Evolutionary conservation across 1,140 invertebrate species (phyloP).

Genomic region (Harlomillsia oculata): DNA sequence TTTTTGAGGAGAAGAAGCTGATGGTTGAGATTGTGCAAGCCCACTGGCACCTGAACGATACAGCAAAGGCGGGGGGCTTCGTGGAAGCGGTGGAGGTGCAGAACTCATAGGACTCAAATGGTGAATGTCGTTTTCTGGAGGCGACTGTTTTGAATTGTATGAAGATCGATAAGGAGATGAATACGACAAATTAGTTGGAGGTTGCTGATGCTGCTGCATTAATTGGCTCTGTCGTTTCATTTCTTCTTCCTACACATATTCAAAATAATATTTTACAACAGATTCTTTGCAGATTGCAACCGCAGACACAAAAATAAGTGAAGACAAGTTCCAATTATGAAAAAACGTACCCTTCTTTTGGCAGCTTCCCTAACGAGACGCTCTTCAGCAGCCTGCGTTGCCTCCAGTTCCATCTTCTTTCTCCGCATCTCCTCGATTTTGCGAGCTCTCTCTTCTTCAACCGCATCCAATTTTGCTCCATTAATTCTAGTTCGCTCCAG

Average conservation of each 20-base stretch:
- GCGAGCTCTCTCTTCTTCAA: slow-evolving; percentile 46
- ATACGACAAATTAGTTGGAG: slow-evolving; percentile 33
- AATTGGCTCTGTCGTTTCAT: slow-evolving; percentile 40
- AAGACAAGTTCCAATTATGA: not conserved
- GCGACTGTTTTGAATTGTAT: slow-evolving; percentile 31
- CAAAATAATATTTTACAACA: not conserved
- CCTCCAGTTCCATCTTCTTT: slow-evolving; percentile 44
- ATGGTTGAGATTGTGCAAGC: not conserved
- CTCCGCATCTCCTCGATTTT: slow-evolving; percentile 48
- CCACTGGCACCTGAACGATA: not conserved
- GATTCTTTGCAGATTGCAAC: not conserved
- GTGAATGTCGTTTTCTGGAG: slow-evolving; percentile 30
- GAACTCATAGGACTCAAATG: slow-evolving; percentile 24
- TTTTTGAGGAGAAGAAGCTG: slow-evolving; percentile 24
- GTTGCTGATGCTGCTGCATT: slow-evolving; percentile 35
- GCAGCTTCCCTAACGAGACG: slow-evolving; percentile 31
- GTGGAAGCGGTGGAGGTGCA: slow-evolving; percentile 34
- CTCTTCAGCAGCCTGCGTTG: slow-evolving; percentile 31
- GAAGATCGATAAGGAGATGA: slow-evolving; percentile 29
- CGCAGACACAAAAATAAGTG: not conserved
- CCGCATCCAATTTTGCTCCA: slow-evolving; percentile 35
- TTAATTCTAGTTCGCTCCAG: slow-evolving; percentile 38
- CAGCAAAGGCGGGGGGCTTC: slow-evolving; percentile 32
- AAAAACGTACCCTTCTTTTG: slow-evolving; percentile 36
- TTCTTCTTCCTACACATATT: slow-evolving; percentile 42